Base-by-base conservation (phyloP, 2,113 vertebrate genomes). In the Hemicordylus capensis region DNA sequence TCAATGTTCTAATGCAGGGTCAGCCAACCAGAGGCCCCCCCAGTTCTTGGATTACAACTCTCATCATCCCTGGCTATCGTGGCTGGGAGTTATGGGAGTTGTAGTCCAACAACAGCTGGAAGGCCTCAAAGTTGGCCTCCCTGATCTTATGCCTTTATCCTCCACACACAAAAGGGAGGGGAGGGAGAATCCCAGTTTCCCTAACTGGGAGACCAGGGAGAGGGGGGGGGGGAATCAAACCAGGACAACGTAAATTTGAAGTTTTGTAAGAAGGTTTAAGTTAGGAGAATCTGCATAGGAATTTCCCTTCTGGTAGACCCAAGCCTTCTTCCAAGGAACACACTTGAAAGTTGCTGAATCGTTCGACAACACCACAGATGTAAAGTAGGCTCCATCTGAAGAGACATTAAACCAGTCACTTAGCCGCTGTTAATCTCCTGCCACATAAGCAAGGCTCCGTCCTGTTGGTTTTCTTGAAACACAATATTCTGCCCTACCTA, bases 401-500 rank as follows among this genome's bases (percentile, higher is more conserved):
- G 37, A 51, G 20, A 88, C 87, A 83, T 59, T 51, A 80, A 88
- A 20, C 64, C 0, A 83, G 88, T 20, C 81, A 48, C 80, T 88
- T 73, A 85, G 34, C 61, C 91, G 89, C 90, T 90, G 89, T 83
- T 95, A 94, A 94, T 94, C 94, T 92, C 89, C 75, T 81, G 86
- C 85, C 92, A 92, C 91, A 90, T 91, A 93, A 90, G 88, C 22
- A 66, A 59, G 88, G 89, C 91, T 91, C 89, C 87, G 86, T 92
- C 26, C 54, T 81, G 34, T 58, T 4, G 37, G 85, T 91, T 89
- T 92, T 89, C 87, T 88, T 93, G 93, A 94, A 93, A 94, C 56
- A 91, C 92, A 94, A 92, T 94, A 94, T 93, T 93, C 91, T 91
- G 26, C 91, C 78, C 93, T 89, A 89, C 92, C 69, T 88, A 70